phyloP scores from a whole-genome alignment of 2,113 vertebrate species.

The Syngnathus typhle region DNA sequence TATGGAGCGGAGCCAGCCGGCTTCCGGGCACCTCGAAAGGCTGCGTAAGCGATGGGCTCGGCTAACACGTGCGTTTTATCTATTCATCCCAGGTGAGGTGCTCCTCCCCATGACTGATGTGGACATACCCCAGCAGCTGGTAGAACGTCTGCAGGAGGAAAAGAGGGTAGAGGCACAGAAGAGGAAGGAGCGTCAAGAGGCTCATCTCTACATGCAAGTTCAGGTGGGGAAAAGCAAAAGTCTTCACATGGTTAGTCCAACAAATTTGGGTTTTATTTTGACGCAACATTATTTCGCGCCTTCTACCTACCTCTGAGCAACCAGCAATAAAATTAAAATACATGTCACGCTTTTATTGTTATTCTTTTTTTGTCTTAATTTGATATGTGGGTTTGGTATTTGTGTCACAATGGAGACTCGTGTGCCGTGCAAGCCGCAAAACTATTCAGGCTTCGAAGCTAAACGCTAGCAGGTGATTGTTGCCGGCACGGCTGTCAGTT shows the following conservation, averaged over 20 bases:
- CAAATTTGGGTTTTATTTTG: no score
- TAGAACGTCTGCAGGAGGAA: constrained; percentile 95
- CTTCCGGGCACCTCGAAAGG: not conserved
- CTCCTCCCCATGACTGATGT: constrained; percentile 91
- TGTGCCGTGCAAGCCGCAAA: no score
- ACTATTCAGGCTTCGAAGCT: no score
- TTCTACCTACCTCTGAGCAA: no score
- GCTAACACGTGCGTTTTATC: not conserved
- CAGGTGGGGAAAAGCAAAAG: constrained; percentile 74
- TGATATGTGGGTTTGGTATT: no score
- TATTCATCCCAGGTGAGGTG: constrained; percentile 79
- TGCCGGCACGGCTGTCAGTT: not conserved
- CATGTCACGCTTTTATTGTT: no score
- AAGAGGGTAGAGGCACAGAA: constrained; percentile 98
- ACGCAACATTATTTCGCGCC: no score
- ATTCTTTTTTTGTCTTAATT: no score
- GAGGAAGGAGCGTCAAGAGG: constrained; percentile 96
- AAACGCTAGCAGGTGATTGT: not conserved
- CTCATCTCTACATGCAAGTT: constrained; percentile 99
- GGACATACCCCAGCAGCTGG: constrained; percentile 96
- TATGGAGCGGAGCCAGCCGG: not conserved
- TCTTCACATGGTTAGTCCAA: not conserved
- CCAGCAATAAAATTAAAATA: no score
- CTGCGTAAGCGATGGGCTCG: not conserved
- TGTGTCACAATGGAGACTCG: no score